Conservation (phyloP, 1,140 invertebrate genomes). For the Aphis craccivora region DNA sequence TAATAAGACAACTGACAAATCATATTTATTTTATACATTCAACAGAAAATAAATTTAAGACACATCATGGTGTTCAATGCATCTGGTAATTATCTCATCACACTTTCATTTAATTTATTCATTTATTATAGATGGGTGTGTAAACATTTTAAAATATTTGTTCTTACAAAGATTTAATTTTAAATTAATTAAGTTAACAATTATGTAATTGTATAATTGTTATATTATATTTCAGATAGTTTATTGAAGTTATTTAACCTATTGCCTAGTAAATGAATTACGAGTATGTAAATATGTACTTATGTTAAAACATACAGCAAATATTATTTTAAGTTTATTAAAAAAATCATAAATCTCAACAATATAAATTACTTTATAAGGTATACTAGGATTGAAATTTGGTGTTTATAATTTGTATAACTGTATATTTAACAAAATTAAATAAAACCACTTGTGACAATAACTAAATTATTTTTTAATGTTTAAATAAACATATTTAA, state of each 20-base stretch:
- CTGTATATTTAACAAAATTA: no score
- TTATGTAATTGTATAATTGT: no score
- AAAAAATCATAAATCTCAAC: neutral
- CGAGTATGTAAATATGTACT: no score
- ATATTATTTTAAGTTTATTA: neutral
- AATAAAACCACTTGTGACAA: no score
- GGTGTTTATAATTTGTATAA: no score
- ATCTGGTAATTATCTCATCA: slow-evolving; percentile 34
- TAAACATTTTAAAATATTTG: neutral
- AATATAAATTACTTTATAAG: neutral
- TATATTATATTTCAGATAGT: no score
- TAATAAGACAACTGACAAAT: neutral
- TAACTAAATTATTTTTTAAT: neutral
- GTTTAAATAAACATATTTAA: neutral
- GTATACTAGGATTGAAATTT: no score
- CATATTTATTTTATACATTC: neutral
- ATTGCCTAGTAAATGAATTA: neutral
- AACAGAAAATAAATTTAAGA: neutral
- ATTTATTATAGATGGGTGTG: neutral
- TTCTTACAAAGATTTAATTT: neutral
- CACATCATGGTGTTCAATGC: slow-evolving; percentile 33
- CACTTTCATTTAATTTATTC: neutral
- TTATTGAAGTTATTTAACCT: neutral
- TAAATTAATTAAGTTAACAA: neutral
- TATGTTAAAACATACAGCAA: neutral